Base-by-base conservation (phyloP, 2,888 invertebrate genomes). In the Mythimna lalbum region DNA sequence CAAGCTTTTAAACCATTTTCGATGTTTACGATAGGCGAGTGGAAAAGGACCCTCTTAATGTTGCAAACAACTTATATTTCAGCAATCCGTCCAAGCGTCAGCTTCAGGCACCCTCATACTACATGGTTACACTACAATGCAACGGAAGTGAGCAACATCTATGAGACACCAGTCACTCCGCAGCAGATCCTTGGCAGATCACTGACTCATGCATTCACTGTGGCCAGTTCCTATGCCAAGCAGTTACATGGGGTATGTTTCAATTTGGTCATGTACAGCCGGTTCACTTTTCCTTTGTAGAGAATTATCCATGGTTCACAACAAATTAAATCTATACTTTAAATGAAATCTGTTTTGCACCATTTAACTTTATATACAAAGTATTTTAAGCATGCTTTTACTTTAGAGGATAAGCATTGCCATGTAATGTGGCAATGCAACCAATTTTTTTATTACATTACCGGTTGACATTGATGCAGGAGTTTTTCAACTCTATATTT, bases 161-260 rank as follows among this genome's bases (percentile, higher is more conserved):
- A 96, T 87, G 97, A 97, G 86, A 96, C 97, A 9, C 96, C 97
- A 21, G 97, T 98, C 0, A 97, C 97, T 4, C 95, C 97, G 49
- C 89, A 94, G 9, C 98, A 98, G 92, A 97, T 98, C 68, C 91
- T 97, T 2, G 97, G 97, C 21, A 95, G 98, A 61, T 97, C 97
- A 3, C 89, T 98, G 73, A 92, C 98, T 43, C 98, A 98, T 90
- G 97, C 97, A 52, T 99, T 98, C 93, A 97, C 97, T 36, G 97
- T 97, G 36, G 98, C 98, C n/a, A 97, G 97, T 5, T 94, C 97
- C 39, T 97, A 97, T 88, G 99, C 99, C 0, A 97, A 97, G 85
- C 97, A 97, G 83, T 93, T 96, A 86, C 97, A 97, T 95, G 98
- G 98, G 88, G 97, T 97, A 96, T 92, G 96, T 90, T 63, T 55